These are phyloP conservation scores for Montifringilla adamsi DNA, from an alignment of 2,113 vertebrate species.

Conservation along the genomic window DNA sequence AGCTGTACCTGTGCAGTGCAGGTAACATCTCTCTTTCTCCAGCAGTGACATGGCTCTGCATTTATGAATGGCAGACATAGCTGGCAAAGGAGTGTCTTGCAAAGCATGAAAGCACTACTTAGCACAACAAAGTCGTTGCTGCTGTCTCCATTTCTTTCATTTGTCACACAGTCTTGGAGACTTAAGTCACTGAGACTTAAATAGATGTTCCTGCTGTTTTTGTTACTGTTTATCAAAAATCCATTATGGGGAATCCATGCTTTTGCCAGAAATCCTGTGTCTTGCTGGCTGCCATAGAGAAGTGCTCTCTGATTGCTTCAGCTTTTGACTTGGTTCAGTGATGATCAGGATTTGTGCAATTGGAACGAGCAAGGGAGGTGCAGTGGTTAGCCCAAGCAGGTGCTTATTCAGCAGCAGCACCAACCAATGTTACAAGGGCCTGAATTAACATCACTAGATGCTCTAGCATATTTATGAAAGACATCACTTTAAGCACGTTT, in stretches of 20 bases:
- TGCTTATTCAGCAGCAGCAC: neutral
- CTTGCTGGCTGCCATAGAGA: neutral
- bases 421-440: neutral
- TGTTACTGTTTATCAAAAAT: neutral
- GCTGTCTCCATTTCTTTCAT: neutral
- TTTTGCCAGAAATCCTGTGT: neutral
- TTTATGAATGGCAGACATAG: neutral
- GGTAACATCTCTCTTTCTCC: neutral
- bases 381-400: neutral
- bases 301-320: neutral
- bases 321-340: neutral
- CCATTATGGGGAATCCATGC: neutral
- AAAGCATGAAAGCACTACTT: neutral
- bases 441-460: neutral
- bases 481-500: neutral
- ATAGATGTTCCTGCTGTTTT: neutral
- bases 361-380: neutral
- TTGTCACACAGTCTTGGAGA: neutral
- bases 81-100: neutral
- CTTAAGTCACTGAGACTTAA: neutral
- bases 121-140: neutral
- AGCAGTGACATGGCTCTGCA: neutral
- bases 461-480: neutral
- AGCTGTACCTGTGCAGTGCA: neutral
- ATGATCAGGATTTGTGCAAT: neutral